Conservation (phyloP, 2,113 vertebrate genomes). For the Protomyctophum bolini region DNA sequence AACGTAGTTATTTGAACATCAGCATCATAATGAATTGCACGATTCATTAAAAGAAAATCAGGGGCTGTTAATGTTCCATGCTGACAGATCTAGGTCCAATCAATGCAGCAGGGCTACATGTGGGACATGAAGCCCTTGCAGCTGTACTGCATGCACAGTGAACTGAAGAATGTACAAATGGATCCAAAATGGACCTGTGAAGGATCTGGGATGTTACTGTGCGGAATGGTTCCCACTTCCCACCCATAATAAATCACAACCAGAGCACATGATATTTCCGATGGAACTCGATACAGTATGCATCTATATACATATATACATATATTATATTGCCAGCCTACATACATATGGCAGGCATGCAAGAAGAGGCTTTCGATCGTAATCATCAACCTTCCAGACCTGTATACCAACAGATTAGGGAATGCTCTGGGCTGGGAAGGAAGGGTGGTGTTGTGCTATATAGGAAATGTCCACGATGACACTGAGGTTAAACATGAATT, state of each 20-base stretch:
- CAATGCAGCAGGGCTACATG: slow-evolving; percentile 46
- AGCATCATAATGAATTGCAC: slow-evolving; percentile 22
- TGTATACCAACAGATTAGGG: neutral
- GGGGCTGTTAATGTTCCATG: slow-evolving; percentile 63
- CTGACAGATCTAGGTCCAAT: slow-evolving; percentile 39
- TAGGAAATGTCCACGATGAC: slow-evolving; percentile 10
- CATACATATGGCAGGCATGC: neutral
- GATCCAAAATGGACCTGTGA: neutral
- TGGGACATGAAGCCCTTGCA: slow-evolving; percentile 36
- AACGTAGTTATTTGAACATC: slow-evolving; percentile 32
- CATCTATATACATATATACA: slow-evolving; percentile 29
- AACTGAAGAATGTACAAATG: no score
- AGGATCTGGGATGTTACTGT: neutral
- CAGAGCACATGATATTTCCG: slow-evolving; percentile 29
- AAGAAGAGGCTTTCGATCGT: neutral
- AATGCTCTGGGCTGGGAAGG: neutral
- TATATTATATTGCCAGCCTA: neutral
- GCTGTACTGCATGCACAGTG: slow-evolving; percentile 12
- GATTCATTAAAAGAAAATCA: slow-evolving; percentile 30
- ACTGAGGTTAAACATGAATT: neutral
- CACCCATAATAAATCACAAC: slow-evolving; percentile 44
- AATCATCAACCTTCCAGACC: slow-evolving; percentile 23
- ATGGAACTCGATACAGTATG: slow-evolving; percentile 3
- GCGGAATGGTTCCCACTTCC: no score
- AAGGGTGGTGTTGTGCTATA: neutral